These are phyloP conservation scores for Drosophila gunungcola DNA, from an alignment of 1,140 invertebrate species.

Conservation along the genomic window DNA sequence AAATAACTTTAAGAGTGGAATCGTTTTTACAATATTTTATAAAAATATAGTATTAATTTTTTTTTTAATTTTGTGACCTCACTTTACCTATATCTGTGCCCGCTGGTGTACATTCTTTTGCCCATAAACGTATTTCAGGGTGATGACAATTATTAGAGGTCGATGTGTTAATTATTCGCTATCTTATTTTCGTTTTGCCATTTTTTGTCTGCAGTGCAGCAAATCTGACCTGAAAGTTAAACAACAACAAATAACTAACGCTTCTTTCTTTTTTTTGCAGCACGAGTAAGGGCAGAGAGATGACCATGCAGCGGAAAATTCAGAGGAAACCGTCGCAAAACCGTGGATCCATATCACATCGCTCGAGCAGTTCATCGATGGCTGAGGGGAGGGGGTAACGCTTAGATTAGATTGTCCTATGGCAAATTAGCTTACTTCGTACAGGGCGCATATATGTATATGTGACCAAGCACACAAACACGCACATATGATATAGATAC, in stretches of 20 bases:
- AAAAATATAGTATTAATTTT: too few relatives aligned
- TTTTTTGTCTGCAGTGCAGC: neutral
- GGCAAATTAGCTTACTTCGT: slow-evolving; percentile 48
- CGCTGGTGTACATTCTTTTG: neutral
- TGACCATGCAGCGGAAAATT: neutral
- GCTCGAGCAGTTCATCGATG: slow-evolving; percentile 5
- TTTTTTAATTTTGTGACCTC: too few relatives aligned
- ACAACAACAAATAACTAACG: slow-evolving; percentile 13
- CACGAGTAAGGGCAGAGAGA: slow-evolving; percentile 10
- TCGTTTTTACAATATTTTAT: too few relatives aligned
- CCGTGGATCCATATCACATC: slow-evolving; percentile 19
- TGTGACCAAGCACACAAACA: slow-evolving; percentile 42
- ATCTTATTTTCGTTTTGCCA: slow-evolving; percentile 6
- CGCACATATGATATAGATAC: slow-evolving; percentile 62
- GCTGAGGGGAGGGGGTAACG: slow-evolving; percentile 31
- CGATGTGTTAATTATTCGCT: slow-evolving; percentile 65
- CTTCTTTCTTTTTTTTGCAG: slow-evolving; percentile 40
- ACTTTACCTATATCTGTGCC: slow-evolving; percentile 1
- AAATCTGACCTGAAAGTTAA: slow-evolving; percentile 1
- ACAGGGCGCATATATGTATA: slow-evolving; percentile 38
- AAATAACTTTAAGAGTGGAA: neutral
- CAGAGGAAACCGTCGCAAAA: slow-evolving; percentile 9
- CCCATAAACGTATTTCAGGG: slow-evolving; percentile 16
- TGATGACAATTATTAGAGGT: slow-evolving; percentile 69
- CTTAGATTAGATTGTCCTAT: slow-evolving; percentile 53